Conservation (phyloP, 2,797 vertebrate species). For the Pampus argenteus region DNA sequence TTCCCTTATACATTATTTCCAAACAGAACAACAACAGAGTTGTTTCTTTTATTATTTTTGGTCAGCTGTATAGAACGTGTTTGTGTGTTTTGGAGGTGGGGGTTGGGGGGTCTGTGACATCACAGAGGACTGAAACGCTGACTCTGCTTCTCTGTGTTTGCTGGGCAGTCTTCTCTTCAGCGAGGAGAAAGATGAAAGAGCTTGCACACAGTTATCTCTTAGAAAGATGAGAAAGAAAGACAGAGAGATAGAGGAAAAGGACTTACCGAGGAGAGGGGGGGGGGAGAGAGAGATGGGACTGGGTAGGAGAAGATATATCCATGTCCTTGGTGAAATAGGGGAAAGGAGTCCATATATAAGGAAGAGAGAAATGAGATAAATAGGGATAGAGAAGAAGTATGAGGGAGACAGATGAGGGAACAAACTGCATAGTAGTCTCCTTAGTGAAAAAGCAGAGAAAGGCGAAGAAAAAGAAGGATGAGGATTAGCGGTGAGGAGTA, state of each 20-base stretch:
- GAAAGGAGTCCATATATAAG: slow-evolving; percentile 62
- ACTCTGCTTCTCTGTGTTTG: slow-evolving; percentile 81
- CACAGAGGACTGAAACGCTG: slow-evolving; percentile 83
- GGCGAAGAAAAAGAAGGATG: slow-evolving; percentile 39
- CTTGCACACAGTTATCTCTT: slow-evolving; percentile 72
- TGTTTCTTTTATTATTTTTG: slow-evolving; percentile 20
- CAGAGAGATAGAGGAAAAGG: slow-evolving; percentile 54
- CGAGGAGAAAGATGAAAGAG: slow-evolving; percentile 76
- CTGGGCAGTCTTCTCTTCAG: slow-evolving; percentile 79
- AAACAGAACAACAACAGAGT: slow-evolving; percentile 6
- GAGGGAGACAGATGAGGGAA: slow-evolving; percentile 67
- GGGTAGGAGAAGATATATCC: slow-evolving; percentile 63
- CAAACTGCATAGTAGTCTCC: slow-evolving; percentile 50
- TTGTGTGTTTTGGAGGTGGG: slow-evolving; percentile 25
- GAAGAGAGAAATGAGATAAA: slow-evolving; percentile 64
- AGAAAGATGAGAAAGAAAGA: slow-evolving; percentile 69
- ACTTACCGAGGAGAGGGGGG: slow-evolving; percentile 42
- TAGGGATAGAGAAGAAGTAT: slow-evolving; percentile 53
- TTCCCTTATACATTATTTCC: slow-evolving; percentile 27
- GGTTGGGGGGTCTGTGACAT: slow-evolving; percentile 79
- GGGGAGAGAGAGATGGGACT: slow-evolving; percentile 15
- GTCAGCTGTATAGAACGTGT: slow-evolving; percentile 11
- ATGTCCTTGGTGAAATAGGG: slow-evolving; percentile 73
- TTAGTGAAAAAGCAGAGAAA: slow-evolving; percentile 49
- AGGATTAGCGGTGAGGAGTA: slow-evolving; percentile 50